phyloP scores from a whole-genome alignment of 2,888 invertebrate species.

The Apocheima hispidaria region DNA sequence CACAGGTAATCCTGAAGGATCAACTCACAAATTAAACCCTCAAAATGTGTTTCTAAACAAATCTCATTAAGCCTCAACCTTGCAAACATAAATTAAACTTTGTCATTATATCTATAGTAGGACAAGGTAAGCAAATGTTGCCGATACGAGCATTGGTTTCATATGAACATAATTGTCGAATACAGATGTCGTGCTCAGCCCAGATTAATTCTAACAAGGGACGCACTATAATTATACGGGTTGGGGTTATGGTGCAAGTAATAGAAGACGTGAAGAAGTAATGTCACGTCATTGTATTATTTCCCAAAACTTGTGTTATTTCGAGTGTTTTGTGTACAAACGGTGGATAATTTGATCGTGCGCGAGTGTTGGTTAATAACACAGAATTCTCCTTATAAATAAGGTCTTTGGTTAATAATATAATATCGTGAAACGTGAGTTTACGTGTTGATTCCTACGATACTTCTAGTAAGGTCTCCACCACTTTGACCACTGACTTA shows the following conservation, averaged over 20 bases:
- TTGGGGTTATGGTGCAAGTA: constrained; percentile 51
- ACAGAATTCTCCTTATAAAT: too few species aligned
- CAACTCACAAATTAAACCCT: constrained; percentile 19
- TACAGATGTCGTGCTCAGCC: constrained; percentile 79
- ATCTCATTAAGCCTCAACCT: constrained; percentile 50
- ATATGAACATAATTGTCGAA: constrained; percentile 82
- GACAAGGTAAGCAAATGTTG: constrained; percentile 42
- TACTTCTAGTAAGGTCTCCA: too few species aligned
- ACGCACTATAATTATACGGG: constrained; percentile 76
- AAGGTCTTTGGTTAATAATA: too few species aligned
- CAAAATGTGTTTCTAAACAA: constrained; percentile 47
- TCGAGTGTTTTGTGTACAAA: too few species aligned
- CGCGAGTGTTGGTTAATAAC: too few species aligned
- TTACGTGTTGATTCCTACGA: too few species aligned
- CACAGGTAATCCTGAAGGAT: neutral
- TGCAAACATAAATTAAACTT: constrained; percentile 44
- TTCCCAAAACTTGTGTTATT: too few species aligned
- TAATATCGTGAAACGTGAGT: too few species aligned
- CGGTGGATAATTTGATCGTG: too few species aligned
- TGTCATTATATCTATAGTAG: constrained; percentile 33
- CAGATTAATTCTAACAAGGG: constrained; percentile 84
- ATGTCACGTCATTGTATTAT: too few species aligned
- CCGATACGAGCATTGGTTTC: constrained; percentile 55
- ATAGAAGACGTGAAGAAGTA: constrained; percentile 19
- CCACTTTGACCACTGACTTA: too few species aligned